Evolutionary conservation across 1,140 invertebrate genomes (phyloP), one percentile per base, ranked within the genome.

Genomic region (Drosophila pandora): DNA sequence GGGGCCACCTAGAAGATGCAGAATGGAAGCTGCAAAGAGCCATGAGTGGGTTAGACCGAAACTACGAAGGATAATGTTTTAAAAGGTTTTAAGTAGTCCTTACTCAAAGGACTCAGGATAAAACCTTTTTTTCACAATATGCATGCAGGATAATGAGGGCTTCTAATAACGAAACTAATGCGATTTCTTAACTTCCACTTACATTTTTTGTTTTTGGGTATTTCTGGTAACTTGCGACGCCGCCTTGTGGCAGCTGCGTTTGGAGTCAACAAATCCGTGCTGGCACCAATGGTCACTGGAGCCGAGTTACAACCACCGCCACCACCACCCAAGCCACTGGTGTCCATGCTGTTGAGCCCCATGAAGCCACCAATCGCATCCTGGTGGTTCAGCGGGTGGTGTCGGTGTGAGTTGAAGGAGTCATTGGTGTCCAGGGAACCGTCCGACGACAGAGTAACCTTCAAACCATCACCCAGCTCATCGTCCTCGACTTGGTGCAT

Each of bases 201-300:
- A 97, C 96, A 94, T 94, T 96, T 96, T 92, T 96, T 96, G 76
- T 95, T 95, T 91, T 97, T 97, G 4, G 96, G 96, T 77, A 97
- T 97, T 93, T 97, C 96, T 9, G 96, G 96, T 23, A 97, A 92
- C 92, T 96, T 96, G 91, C 96, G 93, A 73, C 96, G 93, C 79
- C 95, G 93, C 52, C 96, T 93, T 85, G 83, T 81, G 23, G 80
- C 88, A 8, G 76, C 82, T 25, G 82, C 60, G 23, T 80, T 72
- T 2, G 89, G 80, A 0, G 80, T 72, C 47, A 90, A 25, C 3
- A 90, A 76, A 45, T 81, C 77, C 22, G 64, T 76, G 65, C 34
- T 88, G 37, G 82, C 70, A 9, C 78, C 82, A 22, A 81, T 88
- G 43, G 61, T 72, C 7, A 87, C 63, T 0, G 83, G 50, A 12